Evolutionary conservation across 2,888 invertebrate genomes (phyloP).

Genomic region (Keiferia lycopersicella): DNA sequence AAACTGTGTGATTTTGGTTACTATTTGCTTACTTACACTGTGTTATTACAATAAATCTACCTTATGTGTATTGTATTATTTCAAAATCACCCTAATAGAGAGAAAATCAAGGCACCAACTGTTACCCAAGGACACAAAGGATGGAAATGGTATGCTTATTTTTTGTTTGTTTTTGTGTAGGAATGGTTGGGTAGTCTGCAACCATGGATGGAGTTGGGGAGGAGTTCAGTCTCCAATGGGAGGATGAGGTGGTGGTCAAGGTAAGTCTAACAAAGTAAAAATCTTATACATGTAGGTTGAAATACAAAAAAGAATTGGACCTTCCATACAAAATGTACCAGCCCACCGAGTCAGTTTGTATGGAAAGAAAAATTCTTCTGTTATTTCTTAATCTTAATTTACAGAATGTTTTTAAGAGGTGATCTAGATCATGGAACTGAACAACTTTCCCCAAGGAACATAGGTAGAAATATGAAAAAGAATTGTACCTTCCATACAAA

Average conservation of each 20-base stretch:
- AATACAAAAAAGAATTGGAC: not conserved
- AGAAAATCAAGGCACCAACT: not conserved
- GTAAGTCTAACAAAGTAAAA: slow-evolving; percentile 42
- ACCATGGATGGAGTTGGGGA: slow-evolving; percentile 65
- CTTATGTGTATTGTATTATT: not conserved
- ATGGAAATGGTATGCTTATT: not conserved
- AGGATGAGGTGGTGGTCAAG: slow-evolving; percentile 69
- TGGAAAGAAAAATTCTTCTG: too few species aligned
- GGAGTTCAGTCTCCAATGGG: slow-evolving; percentile 72
- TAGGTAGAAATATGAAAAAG: too few species aligned
- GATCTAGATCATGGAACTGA: too few species aligned
- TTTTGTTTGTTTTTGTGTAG: slow-evolving; percentile 32
- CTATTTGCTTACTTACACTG: not conserved
- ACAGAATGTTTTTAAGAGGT: too few species aligned
- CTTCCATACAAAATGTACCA: too few species aligned
- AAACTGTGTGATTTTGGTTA: not conserved
- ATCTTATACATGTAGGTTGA: too few species aligned
- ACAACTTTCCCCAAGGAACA: too few species aligned
- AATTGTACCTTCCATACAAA: too few species aligned
- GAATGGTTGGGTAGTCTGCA: slow-evolving; percentile 42
- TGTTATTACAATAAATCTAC: not conserved
- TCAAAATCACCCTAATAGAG: not conserved
- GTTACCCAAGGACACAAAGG: not conserved
- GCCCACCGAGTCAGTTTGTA: too few species aligned
- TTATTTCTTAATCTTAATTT: too few species aligned